Evolutionary conservation across 2,113 vertebrate genomes (phyloP), one percentile per base, ranked within the genome.

Genomic region (Phaethornis superciliosus): DNA sequence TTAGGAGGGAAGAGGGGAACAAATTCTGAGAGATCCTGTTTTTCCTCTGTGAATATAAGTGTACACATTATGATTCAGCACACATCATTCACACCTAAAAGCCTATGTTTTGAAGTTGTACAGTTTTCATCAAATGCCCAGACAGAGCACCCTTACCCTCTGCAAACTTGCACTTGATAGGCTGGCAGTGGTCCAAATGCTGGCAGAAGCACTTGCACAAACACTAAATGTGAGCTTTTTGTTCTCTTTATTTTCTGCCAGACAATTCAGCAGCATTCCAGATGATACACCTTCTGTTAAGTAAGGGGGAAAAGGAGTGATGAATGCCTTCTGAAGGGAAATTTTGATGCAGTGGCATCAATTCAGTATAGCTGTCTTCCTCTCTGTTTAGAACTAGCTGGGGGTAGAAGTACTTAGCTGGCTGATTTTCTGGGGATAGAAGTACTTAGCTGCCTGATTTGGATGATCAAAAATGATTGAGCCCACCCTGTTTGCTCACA

Each of bases 311-410:
- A 71, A 77, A 65, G 23, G 37, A 83, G n/a, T 70, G 71, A 68
- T 81, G 26, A 23, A 91, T 74, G 32, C 54, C 28, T 85, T 75
- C 52, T 71, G 79, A 70, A 80, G 37, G 33, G 26, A 83, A 75
- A 21, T n/a, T 0, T 0, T 63, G 46, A n/a, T 15, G 16, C n/a
- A 44, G 28, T 27, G n/a, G n/a, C 40, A 56, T 35, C 2, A 3
- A 30, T 52, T 88, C 19, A 83, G n/a, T 18, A 1, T 30, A 44
- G 32, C 13, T 40, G 40, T 35, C 60, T 63, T 82, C 9, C 30
- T 77, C 55, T 82, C 33, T 63, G 33, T 32, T 44, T 89, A 28
- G 20, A 56, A n/a, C 30, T 56, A 56, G 18, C 30, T 56, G 55
- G 55, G 30, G 55, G 17, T n/a, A 56, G 55, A 56, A 56, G 44